Evolutionary conservation across 2,113 vertebrate species (phyloP).

Genomic region (Isichthys henryi): DNA sequence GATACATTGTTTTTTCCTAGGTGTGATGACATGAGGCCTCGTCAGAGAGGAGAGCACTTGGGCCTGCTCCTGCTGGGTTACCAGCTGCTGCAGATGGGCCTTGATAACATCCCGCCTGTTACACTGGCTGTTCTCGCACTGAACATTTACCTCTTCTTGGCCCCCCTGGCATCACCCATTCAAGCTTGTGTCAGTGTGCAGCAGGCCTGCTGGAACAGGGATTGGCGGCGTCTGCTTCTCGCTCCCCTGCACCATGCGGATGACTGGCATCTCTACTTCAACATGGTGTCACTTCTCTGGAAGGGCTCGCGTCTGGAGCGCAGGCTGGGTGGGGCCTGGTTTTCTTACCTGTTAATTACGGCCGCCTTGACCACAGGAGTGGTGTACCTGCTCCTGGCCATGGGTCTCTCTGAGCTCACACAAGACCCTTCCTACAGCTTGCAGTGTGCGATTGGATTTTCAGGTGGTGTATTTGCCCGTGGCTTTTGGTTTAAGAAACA

Average conservation of each 20-base stretch:
- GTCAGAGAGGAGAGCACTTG: slow-evolving; percentile 57
- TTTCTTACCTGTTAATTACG: slow-evolving; percentile 68
- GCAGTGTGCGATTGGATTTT: slow-evolving; percentile 85
- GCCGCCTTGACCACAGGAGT: slow-evolving; percentile 79
- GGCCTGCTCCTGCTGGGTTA: slow-evolving; percentile 76
- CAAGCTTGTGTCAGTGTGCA: slow-evolving; percentile 76
- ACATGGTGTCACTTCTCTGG: slow-evolving; percentile 89
- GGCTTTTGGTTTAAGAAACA: not conserved
- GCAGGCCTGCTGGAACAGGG: slow-evolving; percentile 56
- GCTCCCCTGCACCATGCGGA: slow-evolving; percentile 81
- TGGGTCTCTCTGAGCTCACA: slow-evolving; percentile 53
- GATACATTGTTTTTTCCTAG: slow-evolving; percentile 12
- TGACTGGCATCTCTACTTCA: slow-evolving; percentile 92
- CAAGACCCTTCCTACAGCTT: slow-evolving; percentile 61
- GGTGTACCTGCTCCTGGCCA: slow-evolving; percentile 75
- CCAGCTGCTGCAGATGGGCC: slow-evolving; percentile 74
- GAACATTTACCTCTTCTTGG: slow-evolving; percentile 79
- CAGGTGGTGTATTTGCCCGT: slow-evolving; percentile 61
- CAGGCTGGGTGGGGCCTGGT: slow-evolving; percentile 71
- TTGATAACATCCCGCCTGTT: slow-evolving; percentile 80
- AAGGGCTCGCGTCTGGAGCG: slow-evolving; percentile 79
- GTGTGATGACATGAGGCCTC: slow-evolving; percentile 54
- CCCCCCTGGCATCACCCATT: slow-evolving; percentile 61
- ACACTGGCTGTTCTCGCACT: slow-evolving; percentile 73
- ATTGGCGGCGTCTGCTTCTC: slow-evolving; percentile 80